A percentile compares a stretch with the other conserved stretches of the same genome.
Conservation (phyloP, 2,797 vertebrate species). For the Halcyon badia region DNA sequence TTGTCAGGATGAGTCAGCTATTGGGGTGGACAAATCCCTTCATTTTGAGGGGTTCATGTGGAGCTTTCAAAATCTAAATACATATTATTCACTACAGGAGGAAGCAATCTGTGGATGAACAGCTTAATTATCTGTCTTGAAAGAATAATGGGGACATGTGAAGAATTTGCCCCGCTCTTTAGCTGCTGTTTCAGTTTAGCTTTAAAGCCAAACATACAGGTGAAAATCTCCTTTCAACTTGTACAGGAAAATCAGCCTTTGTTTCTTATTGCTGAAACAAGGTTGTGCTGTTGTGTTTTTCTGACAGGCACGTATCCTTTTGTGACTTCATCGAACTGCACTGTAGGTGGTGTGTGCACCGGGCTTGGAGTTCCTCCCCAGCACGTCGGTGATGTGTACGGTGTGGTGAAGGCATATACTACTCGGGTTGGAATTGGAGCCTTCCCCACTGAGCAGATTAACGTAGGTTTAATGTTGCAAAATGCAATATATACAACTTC, state of each 20-base stretch:
- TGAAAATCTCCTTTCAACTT: not conserved
- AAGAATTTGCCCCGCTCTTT: not conserved
- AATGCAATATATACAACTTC: accelerated
- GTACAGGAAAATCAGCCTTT: not conserved
- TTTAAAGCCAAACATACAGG: not conserved
- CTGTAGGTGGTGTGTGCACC: slow-evolving; percentile 94
- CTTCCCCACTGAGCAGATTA: slow-evolving; percentile 97
- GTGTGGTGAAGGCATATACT: slow-evolving; percentile 96
- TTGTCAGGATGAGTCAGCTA: not conserved
- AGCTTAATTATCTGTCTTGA: not conserved
- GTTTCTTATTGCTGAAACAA: not conserved
- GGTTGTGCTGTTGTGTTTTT: not conserved
- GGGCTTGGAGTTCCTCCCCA: slow-evolving; percentile 95
- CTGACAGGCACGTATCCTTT: slow-evolving; percentile 95
- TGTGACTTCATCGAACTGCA: slow-evolving; percentile 99
- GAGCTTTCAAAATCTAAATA: not conserved
- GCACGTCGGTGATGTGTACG: slow-evolving; percentile 95
- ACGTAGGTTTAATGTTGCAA: slow-evolving; percentile 83
- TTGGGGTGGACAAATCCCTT: not conserved
- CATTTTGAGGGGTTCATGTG: not conserved
- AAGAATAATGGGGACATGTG: not conserved
- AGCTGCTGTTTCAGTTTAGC: not conserved
- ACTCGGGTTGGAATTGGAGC: slow-evolving; percentile 97
- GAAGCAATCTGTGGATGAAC: not conserved
- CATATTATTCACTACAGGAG: not conserved